Evolutionary conservation across 1,140 invertebrate species (phyloP), one percentile per base, ranked within the genome.

Genomic region (Ruditapes philippinarum): DNA sequence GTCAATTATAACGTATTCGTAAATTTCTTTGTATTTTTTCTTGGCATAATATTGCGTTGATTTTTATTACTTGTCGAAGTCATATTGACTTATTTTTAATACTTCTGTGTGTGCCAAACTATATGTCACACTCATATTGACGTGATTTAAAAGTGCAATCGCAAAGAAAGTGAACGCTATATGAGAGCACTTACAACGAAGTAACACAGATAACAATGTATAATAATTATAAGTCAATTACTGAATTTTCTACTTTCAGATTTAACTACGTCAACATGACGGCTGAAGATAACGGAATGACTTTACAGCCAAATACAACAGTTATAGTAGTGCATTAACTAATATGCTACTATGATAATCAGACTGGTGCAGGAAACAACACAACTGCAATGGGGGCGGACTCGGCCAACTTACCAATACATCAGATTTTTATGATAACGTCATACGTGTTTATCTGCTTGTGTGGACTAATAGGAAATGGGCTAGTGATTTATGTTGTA

Each of bases 401-500:
- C 28, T 36, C 70, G 11, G 5, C 57, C 17, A 12, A 62, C 1
- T 19, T 82, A 25, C 68, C 83, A 2, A 40, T 86, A 17, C 57
- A 78, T 22, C 79, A 74, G 54, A 86, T 89, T 19, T 68, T 89
- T 31, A 73, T 86, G 38, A 57, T 93, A 1, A 88, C 86, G 4
- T 92, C 90, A 0, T 96, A 96, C 84, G 91, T 94, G 1, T 95
- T 98, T 7, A 98, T 99, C 0, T 99, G 98, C 94, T 95, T 99
- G 3, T 97, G 99, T 1, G 99, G 99, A 0, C 96, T 99, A 0
- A 96, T 98, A 3, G 99, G 98, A 5, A 99, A 99, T 95, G 98
- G 98, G 0, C 96, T 99, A 22, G 99, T 99, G 45, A 99, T 99
- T 91, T 99, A 99, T 96, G 98, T 99, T 12, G 98, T 99, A 0